Conservation (phyloP, 2,888 invertebrate species). For the Hypomecis punctinalis region DNA sequence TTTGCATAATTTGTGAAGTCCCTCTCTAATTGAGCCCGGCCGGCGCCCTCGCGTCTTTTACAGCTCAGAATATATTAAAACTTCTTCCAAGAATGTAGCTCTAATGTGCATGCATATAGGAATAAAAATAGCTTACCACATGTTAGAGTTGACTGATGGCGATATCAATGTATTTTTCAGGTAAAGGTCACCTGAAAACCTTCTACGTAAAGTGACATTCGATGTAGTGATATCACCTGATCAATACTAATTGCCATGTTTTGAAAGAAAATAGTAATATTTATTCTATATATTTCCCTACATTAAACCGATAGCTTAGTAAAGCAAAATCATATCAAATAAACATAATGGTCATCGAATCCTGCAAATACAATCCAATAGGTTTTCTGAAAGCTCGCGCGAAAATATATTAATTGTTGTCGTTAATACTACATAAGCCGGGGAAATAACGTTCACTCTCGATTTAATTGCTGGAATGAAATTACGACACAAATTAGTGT, state of each 20-base stretch:
- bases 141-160: conserved; percentile 8
- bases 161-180: neutral
- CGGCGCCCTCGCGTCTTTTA: conserved; percentile 35
- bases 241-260: conserved; percentile 2
- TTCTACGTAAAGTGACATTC: conserved; percentile 6
- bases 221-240: conserved; percentile 4
- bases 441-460: conserved; percentile 7
- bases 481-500: conserved; percentile 10
- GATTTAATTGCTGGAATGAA: conserved; percentile 10
- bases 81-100: conserved; percentile 22
- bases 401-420: conserved; percentile 9
- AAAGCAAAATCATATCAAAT: conserved; percentile 13
- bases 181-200: conserved; percentile 16
- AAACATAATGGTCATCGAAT: conserved; percentile 3
- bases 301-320: no score
- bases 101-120: conserved; percentile 13
- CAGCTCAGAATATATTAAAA: conserved; percentile 40
- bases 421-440: conserved; percentile 10
- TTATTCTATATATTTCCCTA: no score
- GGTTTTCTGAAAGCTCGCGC: neutral
- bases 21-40: conserved; percentile 52
- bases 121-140: conserved; percentile 19
- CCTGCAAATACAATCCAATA: neutral
- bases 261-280: neutral
- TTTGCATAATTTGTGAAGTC: conserved; percentile 66